Base-by-base conservation (phyloP, 2,888 invertebrate species). In the Hymenopus coronatus region DNA sequence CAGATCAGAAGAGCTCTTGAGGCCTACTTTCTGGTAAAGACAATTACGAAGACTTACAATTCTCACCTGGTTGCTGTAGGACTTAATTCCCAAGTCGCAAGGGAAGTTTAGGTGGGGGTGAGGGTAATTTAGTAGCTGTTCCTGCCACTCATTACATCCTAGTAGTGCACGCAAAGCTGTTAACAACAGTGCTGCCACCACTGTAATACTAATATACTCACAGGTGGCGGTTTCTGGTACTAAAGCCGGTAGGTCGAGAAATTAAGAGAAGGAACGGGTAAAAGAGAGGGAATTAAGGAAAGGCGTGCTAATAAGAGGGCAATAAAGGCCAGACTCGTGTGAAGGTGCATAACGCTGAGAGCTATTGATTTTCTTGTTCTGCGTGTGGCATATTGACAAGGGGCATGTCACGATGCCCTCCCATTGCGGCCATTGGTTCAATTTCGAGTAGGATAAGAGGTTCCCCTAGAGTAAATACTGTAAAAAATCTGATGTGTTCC, bases 61-160 rank as follows among this genome's bases (percentile, higher is more conserved):
- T 70, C 20, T 70, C 54, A 70, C 54, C 25, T 25, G 54, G 20
- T 20, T 25, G 6, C 54, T 70, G 54, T 70, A 70, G 20, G 25
- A 70, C 54, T 70, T 70, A 70, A 70, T 70, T 40, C 20, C 20
- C 54, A 20, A 70, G 54, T 70, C 54, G 3, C 54, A 70, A 25
- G 54, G 54, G 54, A 70, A 3, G 20, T 20, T 70, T 70, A 40
- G 12, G 33, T 33, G 46, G 84, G 85, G 20, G n/a, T 25, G 54
- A 82, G 88, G 85, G 85, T 83, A 88, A 88, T 83, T 88, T 88
- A 88, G 88, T 70, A 83, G 88, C 70, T 46, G 88, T 88, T 88
- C 15, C 54, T 83, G 88, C 88, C 88, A 84, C 88, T 88, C 88
- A 88, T 88, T 88, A 88, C 83, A 30, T 83, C 84, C 14, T 82